These are phyloP conservation scores for Rhamnusium bicolor DNA, from an alignment of 2,888 invertebrate genomes.

Conservation along the genomic window DNA sequence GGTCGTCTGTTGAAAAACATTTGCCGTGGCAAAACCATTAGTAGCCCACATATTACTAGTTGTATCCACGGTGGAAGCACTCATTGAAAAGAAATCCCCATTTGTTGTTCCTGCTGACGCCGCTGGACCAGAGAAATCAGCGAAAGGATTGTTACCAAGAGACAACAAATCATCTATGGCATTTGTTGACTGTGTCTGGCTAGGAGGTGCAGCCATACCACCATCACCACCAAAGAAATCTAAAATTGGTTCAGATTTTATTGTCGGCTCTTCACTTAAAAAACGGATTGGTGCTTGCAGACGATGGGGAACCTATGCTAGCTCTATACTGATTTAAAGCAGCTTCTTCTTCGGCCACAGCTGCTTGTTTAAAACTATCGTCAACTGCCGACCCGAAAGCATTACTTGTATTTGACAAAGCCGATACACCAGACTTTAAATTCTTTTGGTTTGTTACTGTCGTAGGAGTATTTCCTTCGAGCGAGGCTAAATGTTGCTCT, in stretches of 20 bases:
- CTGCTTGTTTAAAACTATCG: slow-evolving; percentile 89
- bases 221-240: slow-evolving; percentile 83
- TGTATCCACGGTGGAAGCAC: slow-evolving; percentile 61
- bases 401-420: slow-evolving; percentile 89
- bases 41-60: slow-evolving; percentile 64
- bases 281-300: slow-evolving; percentile 88
- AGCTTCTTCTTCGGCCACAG: slow-evolving; percentile 96
- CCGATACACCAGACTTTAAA: slow-evolving; percentile 91
- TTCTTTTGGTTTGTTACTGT: slow-evolving; percentile 90
- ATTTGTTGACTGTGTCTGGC: slow-evolving; percentile 56
- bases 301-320: slow-evolving; percentile 83
- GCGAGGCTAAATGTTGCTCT: slow-evolving; percentile 94
- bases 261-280: slow-evolving; percentile 74
- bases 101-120: slow-evolving; percentile 50
- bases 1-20: slow-evolving; percentile 48
- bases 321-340: slow-evolving; percentile 96
- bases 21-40: slow-evolving; percentile 61
- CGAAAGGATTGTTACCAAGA: slow-evolving; percentile 87
- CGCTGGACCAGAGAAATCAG: slow-evolving; percentile 76
- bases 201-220: slow-evolving; percentile 65
- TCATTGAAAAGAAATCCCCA: slow-evolving; percentile 60
- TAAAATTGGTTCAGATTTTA: slow-evolving; percentile 76
- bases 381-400: slow-evolving; percentile 92
- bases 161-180: slow-evolving; percentile 90
- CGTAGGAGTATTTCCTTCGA: slow-evolving; percentile 95